phyloP scores from a whole-genome alignment of 2,797 vertebrate species.

The Aldrovandia affinis region DNA sequence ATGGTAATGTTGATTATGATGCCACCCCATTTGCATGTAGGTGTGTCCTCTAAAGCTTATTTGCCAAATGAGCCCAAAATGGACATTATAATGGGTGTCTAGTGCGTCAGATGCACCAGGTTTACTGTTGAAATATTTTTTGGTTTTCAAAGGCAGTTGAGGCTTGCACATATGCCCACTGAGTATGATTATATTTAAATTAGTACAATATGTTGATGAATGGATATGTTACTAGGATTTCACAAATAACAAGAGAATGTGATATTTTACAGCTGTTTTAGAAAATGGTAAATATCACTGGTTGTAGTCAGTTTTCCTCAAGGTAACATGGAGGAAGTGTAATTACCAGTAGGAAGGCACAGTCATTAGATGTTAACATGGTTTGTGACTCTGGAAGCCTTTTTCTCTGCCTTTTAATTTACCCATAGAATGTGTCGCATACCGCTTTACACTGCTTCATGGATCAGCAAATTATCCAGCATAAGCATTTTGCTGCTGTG shows the following conservation, averaged over 20 bases:
- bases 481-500: too few species aligned
- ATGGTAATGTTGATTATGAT: not conserved
- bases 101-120: not conserved
- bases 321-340: not conserved
- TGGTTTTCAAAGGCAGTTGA: not conserved
- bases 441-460: not conserved
- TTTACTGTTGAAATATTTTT: not conserved
- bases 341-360: not conserved
- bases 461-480: not conserved
- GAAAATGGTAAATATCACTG: not conserved
- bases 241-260: slow-evolving; percentile 8
- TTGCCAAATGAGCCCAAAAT: not conserved
- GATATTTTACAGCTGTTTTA: not conserved
- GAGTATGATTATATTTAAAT: slow-evolving; percentile 11
- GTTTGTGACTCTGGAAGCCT: not conserved
- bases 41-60: not conserved
- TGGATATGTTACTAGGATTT: not conserved
- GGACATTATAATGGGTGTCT: not conserved
- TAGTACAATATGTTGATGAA: not conserved
- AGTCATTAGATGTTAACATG: slow-evolving; percentile 11
- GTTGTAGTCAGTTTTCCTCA: not conserved
- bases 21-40: not conserved
- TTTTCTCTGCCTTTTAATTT: slow-evolving; percentile 22
- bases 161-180: not conserved
- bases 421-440: not conserved